Evolutionary conservation across 2,888 invertebrate genomes (phyloP), one percentile per base, ranked within the genome.

Genomic region (Amitus sp.): DNA sequence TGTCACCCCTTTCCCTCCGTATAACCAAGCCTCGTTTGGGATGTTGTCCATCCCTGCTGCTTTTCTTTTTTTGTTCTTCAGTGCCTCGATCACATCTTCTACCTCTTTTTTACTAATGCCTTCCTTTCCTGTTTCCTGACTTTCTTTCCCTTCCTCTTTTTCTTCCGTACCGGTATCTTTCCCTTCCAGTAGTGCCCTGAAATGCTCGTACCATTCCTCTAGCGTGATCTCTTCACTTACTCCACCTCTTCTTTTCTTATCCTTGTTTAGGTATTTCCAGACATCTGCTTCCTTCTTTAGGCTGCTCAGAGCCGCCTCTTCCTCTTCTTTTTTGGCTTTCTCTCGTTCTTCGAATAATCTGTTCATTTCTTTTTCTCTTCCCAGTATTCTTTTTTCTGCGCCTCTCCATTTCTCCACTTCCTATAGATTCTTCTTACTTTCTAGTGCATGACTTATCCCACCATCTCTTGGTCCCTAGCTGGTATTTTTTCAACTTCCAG

Each of bases 11-110:
- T 1, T 37, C 2, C 50, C 47, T 7, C 51, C 49, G n/a, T 47
- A 43, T 1, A 43, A 4, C 58, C 61, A 68, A 1, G 48, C 65
- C 34, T 68, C 63, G n/a, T 59, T 63, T 2, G 34, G 46, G 1
- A 65, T 62, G 4, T 47, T 27, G 18, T 63, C 65, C 18, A 37
- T 13, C 2, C 57, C 60, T 1, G 58, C 37, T 1, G 64, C 62
- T 30, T 66, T 65, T 15, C 20, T 47, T 13, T 37, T 18, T 49
- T 65, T 54, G n/a, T n/a, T n/a, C n/a, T n/a, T n/a, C 12, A 53
- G 2, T 1, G 43, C 33, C 7, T 20, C 52, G 1, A 59, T 49
- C 7, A 37, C 30, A 2, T 23, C 12, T 1, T 12, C 30, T 13
- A 50, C 48, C 30, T 61, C 42, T 5, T 49, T 49, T 15, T 20